phyloP scores from a whole-genome alignment of 1,140 invertebrate species.

The Acromyrmex echinatior region DNA sequence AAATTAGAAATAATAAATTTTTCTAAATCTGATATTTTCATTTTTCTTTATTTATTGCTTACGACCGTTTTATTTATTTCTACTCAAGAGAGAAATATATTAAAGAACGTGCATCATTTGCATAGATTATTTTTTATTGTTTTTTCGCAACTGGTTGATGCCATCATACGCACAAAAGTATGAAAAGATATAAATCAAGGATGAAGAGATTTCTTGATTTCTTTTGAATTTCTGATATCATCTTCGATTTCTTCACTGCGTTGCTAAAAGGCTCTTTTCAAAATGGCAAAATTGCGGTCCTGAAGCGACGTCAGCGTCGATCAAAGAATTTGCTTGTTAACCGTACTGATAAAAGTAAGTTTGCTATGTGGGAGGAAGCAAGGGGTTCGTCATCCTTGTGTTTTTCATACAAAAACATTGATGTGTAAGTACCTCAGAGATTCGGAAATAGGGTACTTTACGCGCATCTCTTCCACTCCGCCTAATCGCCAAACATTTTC shows the following conservation, averaged over 20 bases:
- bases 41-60: background rate
- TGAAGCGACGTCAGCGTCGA: slow-evolving; percentile 42
- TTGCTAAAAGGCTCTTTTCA: background rate
- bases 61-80: background rate
- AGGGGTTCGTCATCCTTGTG: background rate
- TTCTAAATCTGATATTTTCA: background rate
- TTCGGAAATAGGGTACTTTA: slow-evolving; percentile 34
- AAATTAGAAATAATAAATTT: slow-evolving; percentile 11
- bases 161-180: background rate
- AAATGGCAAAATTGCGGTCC: background rate
- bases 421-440: slow-evolving; percentile 50
- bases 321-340: slow-evolving; percentile 57
- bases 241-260: background rate
- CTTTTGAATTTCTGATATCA: slow-evolving; percentile 18
- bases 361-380: background rate
- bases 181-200: background rate
- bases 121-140: slow-evolving; percentile 1
- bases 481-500: slow-evolving; percentile 50
- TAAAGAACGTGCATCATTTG: background rate
- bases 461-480: slow-evolving; percentile 48
- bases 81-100: background rate
- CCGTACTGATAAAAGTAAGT: slow-evolving; percentile 1
- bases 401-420: slow-evolving; percentile 18
- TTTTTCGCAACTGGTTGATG: background rate
- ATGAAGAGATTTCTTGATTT: background rate